Conservation (phyloP, 2,888 invertebrate species). For the Cerceris ruficornis region DNA sequence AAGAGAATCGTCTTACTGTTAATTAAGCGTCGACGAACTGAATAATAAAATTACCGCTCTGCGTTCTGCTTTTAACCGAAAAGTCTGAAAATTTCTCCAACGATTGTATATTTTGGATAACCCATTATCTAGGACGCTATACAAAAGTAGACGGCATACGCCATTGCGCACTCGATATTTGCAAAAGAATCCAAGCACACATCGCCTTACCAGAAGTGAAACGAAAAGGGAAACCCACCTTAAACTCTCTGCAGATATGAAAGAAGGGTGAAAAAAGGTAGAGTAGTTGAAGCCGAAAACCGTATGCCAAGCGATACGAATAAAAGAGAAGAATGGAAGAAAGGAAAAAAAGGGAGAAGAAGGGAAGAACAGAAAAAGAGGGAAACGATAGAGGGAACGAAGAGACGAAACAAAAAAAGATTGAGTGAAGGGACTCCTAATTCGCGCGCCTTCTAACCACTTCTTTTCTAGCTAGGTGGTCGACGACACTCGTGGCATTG, state of each 20-base stretch:
- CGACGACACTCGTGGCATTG: constrained; percentile 60
- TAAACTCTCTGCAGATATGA: constrained; percentile 15
- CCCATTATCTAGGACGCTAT: constrained; percentile 35
- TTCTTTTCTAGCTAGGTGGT: constrained; percentile 50
- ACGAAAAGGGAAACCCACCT: constrained; percentile 25
- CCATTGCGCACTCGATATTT: neutral
- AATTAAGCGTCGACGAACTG: too few relatives aligned
- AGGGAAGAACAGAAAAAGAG: constrained; percentile 1
- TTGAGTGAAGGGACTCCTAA: constrained; percentile 55
- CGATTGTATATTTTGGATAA: constrained; percentile 26
- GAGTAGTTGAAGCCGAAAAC: constrained; percentile 22
- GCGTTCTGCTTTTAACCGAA: too few relatives aligned
- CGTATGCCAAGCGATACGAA: constrained; percentile 15
- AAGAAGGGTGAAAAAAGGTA: neutral
- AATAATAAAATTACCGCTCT: too few relatives aligned
- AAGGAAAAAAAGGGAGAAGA: constrained; percentile 9
- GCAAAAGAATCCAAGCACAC: neutral
- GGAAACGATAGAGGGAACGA: constrained; percentile 14
- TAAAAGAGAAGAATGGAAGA: constrained; percentile 5
- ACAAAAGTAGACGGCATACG: constrained; percentile 39
- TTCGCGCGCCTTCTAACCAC: constrained; percentile 63
- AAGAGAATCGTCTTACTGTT: too few relatives aligned
- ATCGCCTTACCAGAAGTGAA: neutral
- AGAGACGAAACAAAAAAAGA: constrained; percentile 14
- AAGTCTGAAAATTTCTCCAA: constrained; percentile 1